Conservation (phyloP, 2,113 vertebrate species). For the Peromyscus polionotus region DNA sequence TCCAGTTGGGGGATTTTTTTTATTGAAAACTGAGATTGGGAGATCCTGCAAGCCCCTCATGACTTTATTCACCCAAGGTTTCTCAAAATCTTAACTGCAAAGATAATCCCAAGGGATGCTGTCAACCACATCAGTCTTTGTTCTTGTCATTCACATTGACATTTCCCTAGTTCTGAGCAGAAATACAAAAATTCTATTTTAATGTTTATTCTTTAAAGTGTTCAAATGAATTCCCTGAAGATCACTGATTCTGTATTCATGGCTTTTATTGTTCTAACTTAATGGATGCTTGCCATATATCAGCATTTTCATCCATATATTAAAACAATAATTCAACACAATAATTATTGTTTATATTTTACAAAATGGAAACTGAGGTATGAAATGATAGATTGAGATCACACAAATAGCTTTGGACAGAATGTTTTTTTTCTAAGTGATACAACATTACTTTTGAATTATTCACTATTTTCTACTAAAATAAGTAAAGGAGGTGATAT, state of each 20-base stretch:
- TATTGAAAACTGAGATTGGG: background rate
- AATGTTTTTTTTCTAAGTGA: constrained; percentile 6
- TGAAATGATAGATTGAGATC: background rate
- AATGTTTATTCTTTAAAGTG: constrained; percentile 25
- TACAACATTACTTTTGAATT: background rate
- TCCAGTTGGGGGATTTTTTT: too few relatives aligned
- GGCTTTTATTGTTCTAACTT: constrained; percentile 25
- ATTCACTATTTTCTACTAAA: background rate
- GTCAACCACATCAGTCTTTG: constrained; percentile 29
- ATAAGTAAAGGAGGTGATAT: background rate
- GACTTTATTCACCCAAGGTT: background rate
- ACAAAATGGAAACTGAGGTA: background rate
- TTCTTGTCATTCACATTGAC: constrained; percentile 16
- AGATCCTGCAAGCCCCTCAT: background rate
- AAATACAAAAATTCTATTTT: constrained; percentile 6
- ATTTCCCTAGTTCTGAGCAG: constrained; percentile 6
- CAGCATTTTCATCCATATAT: background rate
- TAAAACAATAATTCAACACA: background rate
- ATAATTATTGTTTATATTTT: constrained; percentile 20
- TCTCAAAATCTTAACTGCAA: background rate
- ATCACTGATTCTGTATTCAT: constrained; percentile 7
- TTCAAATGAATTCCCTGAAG: constrained; percentile 45
- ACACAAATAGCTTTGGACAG: background rate
- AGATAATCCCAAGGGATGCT: background rate
- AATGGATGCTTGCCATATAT: background rate